Evolutionary conservation across 1,140 invertebrate species (phyloP).

Genomic region (Papilio aristodemus): DNA sequence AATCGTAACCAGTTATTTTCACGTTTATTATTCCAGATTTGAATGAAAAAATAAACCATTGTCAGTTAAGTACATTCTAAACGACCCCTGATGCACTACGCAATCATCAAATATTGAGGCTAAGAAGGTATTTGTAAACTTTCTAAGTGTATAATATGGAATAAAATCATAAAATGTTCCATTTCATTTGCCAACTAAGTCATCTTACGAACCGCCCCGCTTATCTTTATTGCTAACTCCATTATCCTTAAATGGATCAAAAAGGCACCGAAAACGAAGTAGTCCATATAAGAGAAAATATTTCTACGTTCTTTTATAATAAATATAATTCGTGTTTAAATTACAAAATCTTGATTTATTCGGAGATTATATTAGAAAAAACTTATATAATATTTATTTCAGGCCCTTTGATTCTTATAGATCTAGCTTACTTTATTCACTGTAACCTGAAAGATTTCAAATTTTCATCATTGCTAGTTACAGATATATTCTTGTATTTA

Average conservation of each 20-base stretch:
- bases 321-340: neutral
- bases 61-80: neutral
- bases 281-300: constrained; percentile 1
- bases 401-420: too few relatives aligned
- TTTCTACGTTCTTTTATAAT: neutral
- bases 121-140: neutral
- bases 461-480: too few relatives aligned
- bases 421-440: too few relatives aligned
- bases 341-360: neutral
- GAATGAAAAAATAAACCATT: neutral
- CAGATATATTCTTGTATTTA: too few relatives aligned
- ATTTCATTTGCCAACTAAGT: neutral
- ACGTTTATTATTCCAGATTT: too few relatives aligned
- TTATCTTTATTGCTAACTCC: constrained; percentile 18
- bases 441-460: too few relatives aligned
- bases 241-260: constrained; percentile 21
- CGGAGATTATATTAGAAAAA: neutral
- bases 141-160: neutral
- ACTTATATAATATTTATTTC: too few relatives aligned
- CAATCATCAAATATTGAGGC: neutral
- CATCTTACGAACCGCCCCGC: neutral
- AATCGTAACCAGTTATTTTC: neutral
- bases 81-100: neutral
- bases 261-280: neutral
- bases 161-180: neutral